Evolutionary conservation across 2,888 invertebrate genomes (phyloP), one percentile per base, ranked within the genome.

Genomic region (Imbricaverruca yamaguchii): DNA sequence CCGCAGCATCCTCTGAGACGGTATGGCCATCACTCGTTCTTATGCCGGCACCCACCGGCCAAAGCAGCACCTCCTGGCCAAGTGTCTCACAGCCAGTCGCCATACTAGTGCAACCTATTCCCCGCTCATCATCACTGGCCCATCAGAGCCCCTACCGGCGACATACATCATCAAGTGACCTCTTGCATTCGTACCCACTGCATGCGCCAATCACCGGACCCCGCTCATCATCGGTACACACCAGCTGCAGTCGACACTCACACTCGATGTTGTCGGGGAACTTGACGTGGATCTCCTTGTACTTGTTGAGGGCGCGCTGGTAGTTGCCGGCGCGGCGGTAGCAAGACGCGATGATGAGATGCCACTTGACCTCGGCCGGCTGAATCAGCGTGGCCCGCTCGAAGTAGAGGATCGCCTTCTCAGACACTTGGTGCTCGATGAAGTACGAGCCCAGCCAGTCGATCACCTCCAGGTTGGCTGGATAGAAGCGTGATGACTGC

Each of bases 241-340:
- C 39, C 39, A 39, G 39, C 39, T 39, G 39, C 39, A 39, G 39
- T 39, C 39, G 39, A 39, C 39, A 21, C 74, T 74, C 74, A 74
- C 74, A 74, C 86, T 97, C 96, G 0, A 94, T 91, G 87, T 98
- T 97, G 83, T 98, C 97, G 0, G 98, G 98, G 87, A 98, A 98
- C 84, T 92, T 91, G 39, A 91, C 89, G 86, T 97, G 94, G 85
- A 98, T 83, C 80, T 83, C 82, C 67, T 83, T 94, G 88, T 96
- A 97, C 0, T 93, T 90, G 12, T 92, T 89, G 39, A 96, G 89
- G 13, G 96, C 95, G 85, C 93, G 92, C 84, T 93, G 93, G 87
- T 94, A 94, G 85, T 93, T 93, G 57, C 95, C 95, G 81, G 92
- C 92, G 84, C 94, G 90, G 69, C 95, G 89, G 85, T 94, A 92